Base-by-base conservation (phyloP, 2,113 vertebrate species). In the Excalfactoria chinensis region DNA sequence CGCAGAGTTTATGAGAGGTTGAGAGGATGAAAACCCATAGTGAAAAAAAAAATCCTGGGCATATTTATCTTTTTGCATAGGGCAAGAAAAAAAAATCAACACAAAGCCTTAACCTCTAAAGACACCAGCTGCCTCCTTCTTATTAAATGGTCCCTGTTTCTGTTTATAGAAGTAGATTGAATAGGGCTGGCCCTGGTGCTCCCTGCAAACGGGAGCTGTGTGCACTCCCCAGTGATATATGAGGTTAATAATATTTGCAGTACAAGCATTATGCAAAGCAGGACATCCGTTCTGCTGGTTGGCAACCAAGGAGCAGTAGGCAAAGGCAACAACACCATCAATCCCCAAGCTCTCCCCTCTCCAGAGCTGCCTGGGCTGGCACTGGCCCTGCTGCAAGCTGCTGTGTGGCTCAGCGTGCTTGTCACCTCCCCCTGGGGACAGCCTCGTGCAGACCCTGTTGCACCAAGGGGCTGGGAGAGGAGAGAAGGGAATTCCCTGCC, bases 251-350 rank as follows among this genome's bases (percentile, higher is more conserved):
- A 89, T 40, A 60, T 73, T 67, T 15, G 34, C 78, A 91, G 63
- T 19, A 74, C 89, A 76, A 67, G 89, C 92, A 16, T 77, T 73
- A 87, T 93, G 95, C 81, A 87, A 51, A 95, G 74, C 86, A 89
- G 94, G 68, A 48, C 81, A 46, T 56, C 71, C 35, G 1, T 63
- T 87, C 81, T 89, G 81, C 81, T 56, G 81, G 91, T 48, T 79
- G 90, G 67, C 93, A 93, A 37, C 66, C 48, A 18, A 28, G 49
- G 53, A 69, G 58, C 35, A 3, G 70, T 26, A 66, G 80, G 83
- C 83, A 37, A 30, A 87, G 92, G 63, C 6, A 23, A 62, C 63
- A 59, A 8, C 1, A 8, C 41, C 18, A 77, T 94, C 86, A 19
- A 51, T 89, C 92, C 84, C 40, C 3, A 6, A 8, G 32, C 16